Conservation (phyloP, 2,113 vertebrate genomes). For the Brachyhypopomus gauderio region DNA sequence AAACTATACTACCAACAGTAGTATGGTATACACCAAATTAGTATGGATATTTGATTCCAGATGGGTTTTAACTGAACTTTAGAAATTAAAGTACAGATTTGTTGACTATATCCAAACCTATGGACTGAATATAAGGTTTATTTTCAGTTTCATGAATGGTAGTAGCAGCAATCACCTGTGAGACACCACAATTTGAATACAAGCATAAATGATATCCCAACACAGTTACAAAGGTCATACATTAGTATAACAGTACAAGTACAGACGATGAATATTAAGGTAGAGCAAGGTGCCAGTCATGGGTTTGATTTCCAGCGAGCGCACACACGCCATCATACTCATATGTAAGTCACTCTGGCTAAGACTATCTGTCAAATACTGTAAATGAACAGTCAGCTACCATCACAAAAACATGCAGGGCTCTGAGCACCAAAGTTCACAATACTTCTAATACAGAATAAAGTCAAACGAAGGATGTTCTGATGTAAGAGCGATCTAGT, state of each 20-base stretch:
- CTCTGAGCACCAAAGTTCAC: conserved; percentile 29
- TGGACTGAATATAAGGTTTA: not conserved
- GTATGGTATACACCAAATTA: too few relatives aligned
- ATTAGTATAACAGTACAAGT: not conserved
- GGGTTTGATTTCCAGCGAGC: not conserved
- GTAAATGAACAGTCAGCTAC: not conserved
- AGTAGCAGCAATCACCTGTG: not conserved
- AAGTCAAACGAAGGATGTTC: not conserved
- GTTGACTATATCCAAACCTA: not conserved
- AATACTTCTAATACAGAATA: conserved; percentile 23
- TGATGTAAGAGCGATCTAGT: not conserved
- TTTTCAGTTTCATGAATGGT: not conserved
- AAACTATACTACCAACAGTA: too few relatives aligned
- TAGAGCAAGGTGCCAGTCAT: not conserved
- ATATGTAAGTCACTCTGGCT: too few relatives aligned
- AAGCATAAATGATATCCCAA: conserved; percentile 32
- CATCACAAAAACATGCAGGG: conserved; percentile 28
- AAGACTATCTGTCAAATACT: too few relatives aligned
- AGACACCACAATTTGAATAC: conserved; percentile 27
- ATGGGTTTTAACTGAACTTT: too few relatives aligned
- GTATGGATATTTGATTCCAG: too few relatives aligned
- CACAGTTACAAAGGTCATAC: conserved; percentile 46
- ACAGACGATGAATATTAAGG: not conserved
- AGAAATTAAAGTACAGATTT: not conserved
- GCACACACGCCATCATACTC: too few relatives aligned